phyloP scores from a whole-genome alignment of 1,140 invertebrate genomes.

The Meloidogyne chitwoodi region DNA sequence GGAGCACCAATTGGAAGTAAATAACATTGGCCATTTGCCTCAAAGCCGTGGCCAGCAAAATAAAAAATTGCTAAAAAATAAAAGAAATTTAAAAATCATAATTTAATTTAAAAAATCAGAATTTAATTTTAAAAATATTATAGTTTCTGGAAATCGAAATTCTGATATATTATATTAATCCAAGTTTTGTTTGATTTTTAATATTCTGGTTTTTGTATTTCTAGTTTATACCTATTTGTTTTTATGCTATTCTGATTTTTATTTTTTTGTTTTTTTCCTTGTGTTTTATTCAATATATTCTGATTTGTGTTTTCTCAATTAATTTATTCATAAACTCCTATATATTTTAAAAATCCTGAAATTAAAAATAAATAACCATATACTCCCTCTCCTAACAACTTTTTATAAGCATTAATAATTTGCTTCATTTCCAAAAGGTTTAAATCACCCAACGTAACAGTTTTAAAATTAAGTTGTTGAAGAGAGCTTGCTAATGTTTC shows the following conservation, averaged over 20 bases:
- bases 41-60: conserved; percentile 64
- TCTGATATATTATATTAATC: no score
- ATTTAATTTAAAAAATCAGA: no score
- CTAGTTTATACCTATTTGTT: no score
- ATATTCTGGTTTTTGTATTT: not conserved
- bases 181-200: no score
- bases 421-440: conserved; percentile 61
- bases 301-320: not conserved
- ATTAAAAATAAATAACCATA: conserved; percentile 55
- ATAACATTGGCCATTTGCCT: conserved; percentile 62
- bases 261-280: not conserved
- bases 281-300: not conserved
- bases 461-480: conserved; percentile 62
- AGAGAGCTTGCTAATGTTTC: conserved; percentile 56
- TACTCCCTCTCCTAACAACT: conserved; percentile 61
- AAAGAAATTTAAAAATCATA: not conserved
- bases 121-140: no score
- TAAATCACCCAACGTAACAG: conserved; percentile 62
- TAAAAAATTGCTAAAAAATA: conserved; percentile 61
- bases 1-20: conserved; percentile 63
- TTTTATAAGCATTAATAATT: conserved; percentile 61
- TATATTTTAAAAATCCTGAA: not conserved
- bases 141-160: no score
- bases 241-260: not conserved
- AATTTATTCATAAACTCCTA: not conserved